Evolutionary conservation across 1,140 invertebrate species (phyloP).

Genomic region (Pseudomyrmex cubaensis): DNA sequence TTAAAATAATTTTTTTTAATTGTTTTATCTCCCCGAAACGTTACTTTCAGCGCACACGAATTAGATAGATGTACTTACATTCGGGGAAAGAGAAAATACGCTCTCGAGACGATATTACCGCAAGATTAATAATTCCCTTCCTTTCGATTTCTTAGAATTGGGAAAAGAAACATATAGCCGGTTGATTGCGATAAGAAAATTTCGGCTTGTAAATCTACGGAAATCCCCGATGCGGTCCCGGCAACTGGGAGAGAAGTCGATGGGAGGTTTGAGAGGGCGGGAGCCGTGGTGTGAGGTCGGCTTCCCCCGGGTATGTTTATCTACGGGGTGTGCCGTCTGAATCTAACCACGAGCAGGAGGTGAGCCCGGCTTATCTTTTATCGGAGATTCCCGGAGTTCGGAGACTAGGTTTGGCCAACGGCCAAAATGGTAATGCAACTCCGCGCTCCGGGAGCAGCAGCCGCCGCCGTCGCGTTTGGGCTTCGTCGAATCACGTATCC

Average conservation of each 20-base stretch:
- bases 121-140: slow-evolving; percentile 56
- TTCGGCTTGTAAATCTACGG: slow-evolving; percentile 71
- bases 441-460: slow-evolving; percentile 48
- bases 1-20: not conserved
- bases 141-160: slow-evolving; percentile 51
- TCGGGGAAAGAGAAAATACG: slow-evolving; percentile 6
- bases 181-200: slow-evolving; percentile 74
- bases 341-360: slow-evolving; percentile 64
- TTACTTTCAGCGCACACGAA: slow-evolving; percentile 19
- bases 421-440: slow-evolving; percentile 79
- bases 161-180: slow-evolving; percentile 25
- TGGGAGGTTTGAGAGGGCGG: slow-evolving; percentile 32
- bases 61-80: slow-evolving; percentile 17
- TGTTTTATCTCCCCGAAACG: slow-evolving; percentile 14
- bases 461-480: slow-evolving; percentile 41
- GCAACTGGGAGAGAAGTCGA: slow-evolving; percentile 39
- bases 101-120: slow-evolving; percentile 1
- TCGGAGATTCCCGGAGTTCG: slow-evolving; percentile 72
- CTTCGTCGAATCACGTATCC: slow-evolving; percentile 76
- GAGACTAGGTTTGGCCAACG: slow-evolving; percentile 68
- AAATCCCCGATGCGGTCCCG: slow-evolving; percentile 57
- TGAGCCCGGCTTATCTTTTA: slow-evolving; percentile 72
- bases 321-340: slow-evolving; percentile 70
- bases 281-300: slow-evolving; percentile 38
- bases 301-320: slow-evolving; percentile 70